These are phyloP conservation scores for Embidobia sp. DNA, from an alignment of 2,888 invertebrate genomes.

Conservation along the genomic window DNA sequence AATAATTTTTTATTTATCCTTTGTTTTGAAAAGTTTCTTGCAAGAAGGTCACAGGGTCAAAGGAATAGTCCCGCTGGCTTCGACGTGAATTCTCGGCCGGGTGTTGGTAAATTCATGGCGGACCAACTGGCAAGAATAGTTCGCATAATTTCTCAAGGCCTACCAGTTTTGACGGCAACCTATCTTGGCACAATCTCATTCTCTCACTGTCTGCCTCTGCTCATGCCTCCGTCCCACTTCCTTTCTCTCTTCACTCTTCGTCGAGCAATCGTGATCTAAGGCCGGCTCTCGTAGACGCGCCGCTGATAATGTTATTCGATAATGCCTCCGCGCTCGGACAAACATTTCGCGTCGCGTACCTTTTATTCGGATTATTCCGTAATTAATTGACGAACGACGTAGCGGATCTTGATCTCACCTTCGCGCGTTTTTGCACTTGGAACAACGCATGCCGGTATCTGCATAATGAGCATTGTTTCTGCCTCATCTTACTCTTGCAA, in stretches of 20 bases:
- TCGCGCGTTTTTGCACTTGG: constrained; percentile 1
- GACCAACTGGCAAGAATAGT: constrained; percentile 79
- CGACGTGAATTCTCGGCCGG: constrained; percentile 35
- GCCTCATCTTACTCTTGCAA: too few species aligned
- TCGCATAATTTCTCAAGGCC: constrained; percentile 81
- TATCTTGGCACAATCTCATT: constrained; percentile 80
- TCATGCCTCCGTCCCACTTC: constrained; percentile 46
- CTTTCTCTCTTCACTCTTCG: constrained; percentile 55
- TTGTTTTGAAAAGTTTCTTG: too few species aligned
- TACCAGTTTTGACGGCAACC: constrained; percentile 80
- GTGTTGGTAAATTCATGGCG: constrained; percentile 75
- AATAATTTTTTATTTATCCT: too few species aligned
- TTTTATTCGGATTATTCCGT: constrained; percentile 16
- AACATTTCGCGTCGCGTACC: constrained; percentile 18
- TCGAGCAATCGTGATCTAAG: constrained; percentile 55
- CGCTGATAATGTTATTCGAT: constrained; percentile 51
- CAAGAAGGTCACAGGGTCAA: too few species aligned
- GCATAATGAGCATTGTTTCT: constrained; percentile 31
- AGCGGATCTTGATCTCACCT: constrained; percentile 17
- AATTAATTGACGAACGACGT: constrained; percentile 39
- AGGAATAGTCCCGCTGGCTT: too few species aligned
- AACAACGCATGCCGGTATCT: not conserved
- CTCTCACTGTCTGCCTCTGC: constrained; percentile 63
- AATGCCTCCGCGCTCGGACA: constrained; percentile 29
- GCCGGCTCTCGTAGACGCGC: constrained; percentile 25